Evolutionary conservation across 2,888 invertebrate species (phyloP).

Genomic region (Galerucella calmariensis): DNA sequence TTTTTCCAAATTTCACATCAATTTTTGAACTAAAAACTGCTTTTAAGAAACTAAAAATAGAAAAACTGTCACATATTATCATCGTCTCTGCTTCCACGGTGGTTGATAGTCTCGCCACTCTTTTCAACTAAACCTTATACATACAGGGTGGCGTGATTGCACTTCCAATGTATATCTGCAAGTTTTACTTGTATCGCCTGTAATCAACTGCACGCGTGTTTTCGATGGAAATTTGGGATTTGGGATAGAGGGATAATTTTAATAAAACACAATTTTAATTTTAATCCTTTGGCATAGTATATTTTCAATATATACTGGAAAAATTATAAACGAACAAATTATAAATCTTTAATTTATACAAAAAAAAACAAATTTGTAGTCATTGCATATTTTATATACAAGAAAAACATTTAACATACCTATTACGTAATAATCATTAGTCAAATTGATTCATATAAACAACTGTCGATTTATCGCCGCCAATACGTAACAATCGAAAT

Average conservation of each 20-base stretch:
- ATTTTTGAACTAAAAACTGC: no score
- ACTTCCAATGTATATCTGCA: no score
- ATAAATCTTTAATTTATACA: constrained; percentile 59
- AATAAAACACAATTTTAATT: constrained; percentile 44
- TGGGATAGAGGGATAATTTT: not conserved
- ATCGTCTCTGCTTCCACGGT: no score
- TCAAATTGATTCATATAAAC: constrained; percentile 29
- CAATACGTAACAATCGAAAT: constrained; percentile 20
- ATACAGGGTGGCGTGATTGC: no score
- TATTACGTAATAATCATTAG: constrained; percentile 36
- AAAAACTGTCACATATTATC: no score
- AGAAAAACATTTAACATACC: constrained; percentile 50
- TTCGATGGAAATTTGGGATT: not conserved
- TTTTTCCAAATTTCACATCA: no score
- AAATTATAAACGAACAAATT: constrained; percentile 55
- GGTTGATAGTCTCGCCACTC: no score
- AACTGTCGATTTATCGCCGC: constrained; percentile 24
- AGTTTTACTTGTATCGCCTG: no score
- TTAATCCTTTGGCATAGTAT: constrained; percentile 63
- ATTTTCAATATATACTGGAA: constrained; percentile 52
- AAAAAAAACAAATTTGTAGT: constrained; percentile 56
- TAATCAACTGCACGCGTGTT: no score
- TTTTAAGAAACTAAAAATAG: no score
- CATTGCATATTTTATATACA: constrained; percentile 42
- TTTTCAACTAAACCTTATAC: no score